Conservation (phyloP, 2,113 vertebrate genomes). For the Pagrus major region DNA sequence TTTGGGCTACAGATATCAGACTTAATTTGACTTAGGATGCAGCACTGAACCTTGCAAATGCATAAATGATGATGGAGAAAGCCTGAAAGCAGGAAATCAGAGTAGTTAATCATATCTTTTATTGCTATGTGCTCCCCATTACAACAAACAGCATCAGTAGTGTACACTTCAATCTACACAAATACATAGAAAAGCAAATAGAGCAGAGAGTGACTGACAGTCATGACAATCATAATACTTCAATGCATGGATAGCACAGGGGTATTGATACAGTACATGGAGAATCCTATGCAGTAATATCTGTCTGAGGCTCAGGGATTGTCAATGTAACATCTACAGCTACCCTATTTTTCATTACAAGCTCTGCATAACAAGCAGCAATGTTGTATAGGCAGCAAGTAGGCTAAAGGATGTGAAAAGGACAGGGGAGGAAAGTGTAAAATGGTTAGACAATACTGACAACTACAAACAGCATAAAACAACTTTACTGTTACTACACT, state of each 20-base stretch:
- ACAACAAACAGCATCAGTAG: constrained; percentile 95
- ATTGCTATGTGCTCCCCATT: constrained; percentile 92
- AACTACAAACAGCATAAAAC: constrained; percentile 63
- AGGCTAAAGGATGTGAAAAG: constrained; percentile 45
- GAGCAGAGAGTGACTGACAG: constrained; percentile 70
- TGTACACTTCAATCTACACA: constrained; percentile 87
- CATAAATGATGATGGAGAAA: background rate
- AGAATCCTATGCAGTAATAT: constrained; percentile 67
- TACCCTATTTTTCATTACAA: constrained; percentile 76
- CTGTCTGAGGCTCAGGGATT: constrained; percentile 86
- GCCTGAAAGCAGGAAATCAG: background rate
- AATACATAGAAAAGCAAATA: constrained; percentile 82
- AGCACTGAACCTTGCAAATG: background rate
- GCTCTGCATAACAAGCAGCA: constrained; percentile 83
- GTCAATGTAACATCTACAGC: constrained; percentile 76
- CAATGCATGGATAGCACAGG: constrained; percentile 55
- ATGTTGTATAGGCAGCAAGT: constrained; percentile 78
- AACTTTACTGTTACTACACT: constrained; percentile 50
- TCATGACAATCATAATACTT: constrained; percentile 73
- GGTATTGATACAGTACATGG: constrained; percentile 67
- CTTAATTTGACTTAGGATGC: background rate
- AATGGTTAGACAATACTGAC: constrained; percentile 51
- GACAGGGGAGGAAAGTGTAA: constrained; percentile 46
- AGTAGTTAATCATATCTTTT: constrained; percentile 79
- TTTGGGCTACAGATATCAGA: background rate